A percentile compares a stretch with the other conserved stretches of the same genome.
These are phyloP conservation scores for Aspiorhynchus laticeps DNA, from an alignment of 2,113 vertebrate species.

Conservation along the genomic window DNA sequence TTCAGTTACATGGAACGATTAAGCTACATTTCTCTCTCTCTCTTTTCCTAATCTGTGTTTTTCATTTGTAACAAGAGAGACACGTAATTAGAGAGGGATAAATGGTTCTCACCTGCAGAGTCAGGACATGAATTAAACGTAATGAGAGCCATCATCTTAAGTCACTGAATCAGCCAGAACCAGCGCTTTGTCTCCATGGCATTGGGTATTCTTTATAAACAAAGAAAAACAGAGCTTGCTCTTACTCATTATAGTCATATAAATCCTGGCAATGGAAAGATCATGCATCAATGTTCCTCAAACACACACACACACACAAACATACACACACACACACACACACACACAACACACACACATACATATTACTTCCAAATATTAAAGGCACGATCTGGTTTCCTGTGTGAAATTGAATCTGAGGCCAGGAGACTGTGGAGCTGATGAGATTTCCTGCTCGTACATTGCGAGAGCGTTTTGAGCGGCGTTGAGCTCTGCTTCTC, in stretches of 20 bases:
- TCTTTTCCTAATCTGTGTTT: conserved; percentile 9
- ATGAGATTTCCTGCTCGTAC: conserved; percentile 48
- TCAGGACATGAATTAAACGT: conserved; percentile 39
- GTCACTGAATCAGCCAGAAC: conserved; percentile 41
- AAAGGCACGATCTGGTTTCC: conserved; percentile 41
- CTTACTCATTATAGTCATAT: conserved; percentile 37
- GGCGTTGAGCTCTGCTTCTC: conserved; percentile 1
- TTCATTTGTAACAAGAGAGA: conserved; percentile 22
- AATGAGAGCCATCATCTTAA: conserved; percentile 49
- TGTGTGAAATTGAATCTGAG: conserved; percentile 52
- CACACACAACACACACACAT: background rate
- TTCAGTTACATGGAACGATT: background rate
- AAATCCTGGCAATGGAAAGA: conserved; percentile 25
- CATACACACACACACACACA: conserved; percentile 1
- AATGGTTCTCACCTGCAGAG: conserved; percentile 45
- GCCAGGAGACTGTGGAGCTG: conserved; percentile 30
- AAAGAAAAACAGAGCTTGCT: conserved; percentile 13
- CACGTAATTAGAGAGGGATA: conserved; percentile 23
- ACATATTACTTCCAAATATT: conserved; percentile 32
- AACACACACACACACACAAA: background rate
- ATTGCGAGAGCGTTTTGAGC: conserved; percentile 30
- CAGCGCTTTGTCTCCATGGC: background rate
- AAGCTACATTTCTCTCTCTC: conserved; percentile 17
- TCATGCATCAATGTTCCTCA: conserved; percentile 31
- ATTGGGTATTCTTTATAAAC: conserved; percentile 23